Conservation (phyloP, 2,797 vertebrate genomes). For the Melanogrammus aeglefinus region DNA sequence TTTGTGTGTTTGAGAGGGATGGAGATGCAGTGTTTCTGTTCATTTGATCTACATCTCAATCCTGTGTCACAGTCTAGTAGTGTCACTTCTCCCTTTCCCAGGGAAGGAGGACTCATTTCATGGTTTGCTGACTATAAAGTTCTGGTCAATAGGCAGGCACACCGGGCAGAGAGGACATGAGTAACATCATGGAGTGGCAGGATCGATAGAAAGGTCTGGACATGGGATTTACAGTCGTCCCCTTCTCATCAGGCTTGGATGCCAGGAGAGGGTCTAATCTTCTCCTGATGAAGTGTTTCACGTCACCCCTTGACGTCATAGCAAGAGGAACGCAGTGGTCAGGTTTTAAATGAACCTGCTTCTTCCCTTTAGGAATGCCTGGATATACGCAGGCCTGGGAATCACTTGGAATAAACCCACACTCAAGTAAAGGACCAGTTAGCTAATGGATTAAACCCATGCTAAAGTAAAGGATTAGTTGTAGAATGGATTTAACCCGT, state of each 20-base stretch:
- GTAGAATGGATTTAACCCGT: neutral
- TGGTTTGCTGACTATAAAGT: conserved; percentile 67
- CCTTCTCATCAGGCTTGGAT: conserved; percentile 22
- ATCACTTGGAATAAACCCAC: too few species aligned
- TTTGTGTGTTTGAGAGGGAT: neutral
- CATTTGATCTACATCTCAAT: conserved; percentile 36
- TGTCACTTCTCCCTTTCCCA: conserved; percentile 33
- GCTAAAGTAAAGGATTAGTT: too few species aligned
- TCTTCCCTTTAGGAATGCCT: neutral
- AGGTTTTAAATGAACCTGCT: neutral
- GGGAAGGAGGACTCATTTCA: conserved; percentile 63
- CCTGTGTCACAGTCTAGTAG: conserved; percentile 32
- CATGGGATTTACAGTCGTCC: conserved; percentile 52
- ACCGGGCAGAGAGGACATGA: conserved; percentile 50
- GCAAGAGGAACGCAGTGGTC: neutral
- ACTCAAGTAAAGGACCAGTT: too few species aligned
- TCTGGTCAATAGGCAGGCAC: conserved; percentile 53
- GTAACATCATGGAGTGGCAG: conserved; percentile 57
- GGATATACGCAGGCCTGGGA: neutral
- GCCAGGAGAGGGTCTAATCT: neutral
- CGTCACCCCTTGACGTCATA: neutral
- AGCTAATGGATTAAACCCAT: too few species aligned
- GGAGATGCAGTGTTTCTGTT: neutral
- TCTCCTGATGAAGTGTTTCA: neutral
- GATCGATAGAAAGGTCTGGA: conserved; percentile 59